Base-by-base conservation (phyloP, 2,797 vertebrate species). In the Prionace glauca region DNA sequence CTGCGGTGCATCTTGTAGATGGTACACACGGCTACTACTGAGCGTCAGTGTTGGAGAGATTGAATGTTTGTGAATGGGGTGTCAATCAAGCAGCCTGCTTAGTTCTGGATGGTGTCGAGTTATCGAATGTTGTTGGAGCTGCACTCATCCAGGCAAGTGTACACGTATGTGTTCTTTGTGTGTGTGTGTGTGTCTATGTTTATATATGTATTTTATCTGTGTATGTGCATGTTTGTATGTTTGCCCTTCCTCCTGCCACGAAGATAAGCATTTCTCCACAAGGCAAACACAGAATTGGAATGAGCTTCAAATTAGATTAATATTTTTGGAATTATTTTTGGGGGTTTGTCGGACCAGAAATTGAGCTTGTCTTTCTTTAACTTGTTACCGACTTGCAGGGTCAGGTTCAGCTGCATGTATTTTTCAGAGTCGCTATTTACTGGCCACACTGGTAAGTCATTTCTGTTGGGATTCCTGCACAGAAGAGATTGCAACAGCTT, bases 391-490 rank as follows among this genome's bases (percentile, higher is more conserved):
- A 97, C 97, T 0, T 96, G 96, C 95, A 97, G 97, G 2, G 96
- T 96, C 67, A 97, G 96, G 50, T 96, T 97, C 96, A 98, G 97
- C 95, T 98, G 96, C 97, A 99, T 96, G 96, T 98, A 98, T 65
- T 98, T 97, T 95, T 98, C 97, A n/a, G 97, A 96, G 65, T 97
- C 96, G 62, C 96, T 96, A 9, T 98, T 98, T 67, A 96, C 86
- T 0, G 98, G 98, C 98, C 98, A 98, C 36, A 74, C 96, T 56
- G 97, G 96, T 96, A 98, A 96, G 12, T 96, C 97, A 0, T 97
- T 96, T 0, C 98, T 96, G 3, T 98, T 98, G 9, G 98, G 98
- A 96, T 98, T 98, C 96, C 98, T 99, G 97, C 65, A 95, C 96
- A 96, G 0, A 96, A 69, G 0, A 96, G 50, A 2, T 92, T 95